Base-by-base conservation (phyloP, 2,797 vertebrate genomes). In the Moxostoma hubbsi region DNA sequence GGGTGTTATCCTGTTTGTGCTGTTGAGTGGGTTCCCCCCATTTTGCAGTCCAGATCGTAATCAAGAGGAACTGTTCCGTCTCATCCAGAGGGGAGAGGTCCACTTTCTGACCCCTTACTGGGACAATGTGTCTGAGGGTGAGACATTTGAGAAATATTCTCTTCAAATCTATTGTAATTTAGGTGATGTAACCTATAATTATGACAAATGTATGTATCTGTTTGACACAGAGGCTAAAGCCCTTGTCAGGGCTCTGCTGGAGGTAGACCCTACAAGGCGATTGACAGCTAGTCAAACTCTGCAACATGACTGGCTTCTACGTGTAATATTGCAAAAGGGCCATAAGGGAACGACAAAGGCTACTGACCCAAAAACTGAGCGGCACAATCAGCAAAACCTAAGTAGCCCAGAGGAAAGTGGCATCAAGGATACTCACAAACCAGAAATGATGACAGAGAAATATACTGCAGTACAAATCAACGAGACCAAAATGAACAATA, bases 1-100 rank as follows among this genome's bases (percentile, higher is more conserved):
- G 36, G 98, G 98, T 1, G 96, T 99, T 73, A 98, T 99, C 85
- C 94, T 98, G 72, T 98, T 98, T 77, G 95, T 99, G 83, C 94
- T 99, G 11, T 92, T 99, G 51, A 97, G 97, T 9, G 97, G 98
- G 68, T 99, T 99, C 45, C 96, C 97, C 6, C 98, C 98, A 0
- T 99, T 99, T 87, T 95, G 96, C 67, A 99, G 97, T 90, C 93
- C 93, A 4, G 95, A 97, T 11, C 92, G 96, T 36, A 95, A 98
- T 88, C 97, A 99, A 85, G 96, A 97, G 0, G 96, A 98, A 86
- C 92, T 99, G 54, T 99, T 99, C 75, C 90, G 93, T 86, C 93
- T 97, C 81, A 98, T 99, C 88, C 96, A 97, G 83, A 92, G 92
- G 80, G 97, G 95, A 67, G 94, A 95, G 75, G 93, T 97, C 0